Evolutionary conservation across 2,888 invertebrate genomes (phyloP).

Genomic region (Macroteleia sp.): DNA sequence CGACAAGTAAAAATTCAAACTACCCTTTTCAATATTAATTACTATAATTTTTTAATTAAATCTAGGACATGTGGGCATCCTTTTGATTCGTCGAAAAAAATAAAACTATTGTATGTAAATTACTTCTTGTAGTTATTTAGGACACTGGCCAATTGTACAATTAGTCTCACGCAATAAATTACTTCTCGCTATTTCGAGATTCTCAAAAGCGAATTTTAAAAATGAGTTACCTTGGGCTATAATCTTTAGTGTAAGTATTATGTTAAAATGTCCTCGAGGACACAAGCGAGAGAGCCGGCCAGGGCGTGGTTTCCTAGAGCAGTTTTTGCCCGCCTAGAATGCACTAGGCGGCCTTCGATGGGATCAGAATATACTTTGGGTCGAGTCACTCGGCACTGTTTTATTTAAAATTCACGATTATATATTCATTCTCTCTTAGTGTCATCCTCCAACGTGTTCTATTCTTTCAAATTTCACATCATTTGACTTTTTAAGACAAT

Average conservation of each 20-base stretch:
- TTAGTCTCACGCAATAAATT: constrained; percentile 59
- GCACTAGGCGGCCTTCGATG: constrained; percentile 82
- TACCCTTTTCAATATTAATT: too few relatives aligned
- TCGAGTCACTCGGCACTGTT: constrained; percentile 52
- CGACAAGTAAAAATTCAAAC: too few relatives aligned
- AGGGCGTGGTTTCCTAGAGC: constrained; percentile 83
- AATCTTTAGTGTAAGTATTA: constrained; percentile 57
- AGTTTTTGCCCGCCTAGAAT: constrained; percentile 80
- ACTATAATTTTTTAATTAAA: constrained; percentile 36
- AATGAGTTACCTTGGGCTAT: constrained; percentile 58
- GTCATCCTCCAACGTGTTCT: constrained; percentile 29
- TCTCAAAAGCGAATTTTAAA: constrained; percentile 56
- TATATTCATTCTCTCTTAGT: constrained; percentile 24
- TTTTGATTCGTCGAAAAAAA: constrained; percentile 27
- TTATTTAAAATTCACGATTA: constrained; percentile 28
- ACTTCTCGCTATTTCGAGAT: constrained; percentile 38
- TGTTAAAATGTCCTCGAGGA: constrained; percentile 79
- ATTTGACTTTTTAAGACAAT: constrained; percentile 26
- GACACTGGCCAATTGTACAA: constrained; percentile 58
- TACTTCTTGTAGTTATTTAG: constrained; percentile 46
- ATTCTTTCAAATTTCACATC: constrained; percentile 26
- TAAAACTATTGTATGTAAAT: constrained; percentile 54
- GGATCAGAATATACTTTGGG: constrained; percentile 79
- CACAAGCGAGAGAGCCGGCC: constrained; percentile 72
- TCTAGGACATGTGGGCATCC: constrained; percentile 37